Conservation (phyloP, 2,888 invertebrate species). For the Reticulitermes lucifugus region DNA sequence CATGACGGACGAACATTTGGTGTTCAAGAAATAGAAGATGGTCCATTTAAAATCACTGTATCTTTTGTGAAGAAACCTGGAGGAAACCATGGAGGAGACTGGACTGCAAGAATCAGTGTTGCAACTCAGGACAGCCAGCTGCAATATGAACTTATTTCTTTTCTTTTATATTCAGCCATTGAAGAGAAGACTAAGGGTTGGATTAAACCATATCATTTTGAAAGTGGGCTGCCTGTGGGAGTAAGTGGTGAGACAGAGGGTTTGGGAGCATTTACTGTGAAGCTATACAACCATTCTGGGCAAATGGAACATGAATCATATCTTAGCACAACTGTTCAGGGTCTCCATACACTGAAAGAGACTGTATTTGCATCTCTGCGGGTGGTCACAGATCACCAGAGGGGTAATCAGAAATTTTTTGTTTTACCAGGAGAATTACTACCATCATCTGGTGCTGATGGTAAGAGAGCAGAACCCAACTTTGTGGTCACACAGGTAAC, state of each 20-base stretch:
- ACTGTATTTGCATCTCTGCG: conserved; percentile 78
- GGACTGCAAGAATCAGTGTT: conserved; percentile 87
- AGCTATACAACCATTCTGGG: conserved; percentile 65
- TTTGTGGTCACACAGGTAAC: conserved; percentile 80
- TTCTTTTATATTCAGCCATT: conserved; percentile 86
- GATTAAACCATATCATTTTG: conserved; percentile 64
- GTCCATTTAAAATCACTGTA: conserved; percentile 80
- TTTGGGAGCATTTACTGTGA: conserved; percentile 80
- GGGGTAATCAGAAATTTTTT: conserved; percentile 66
- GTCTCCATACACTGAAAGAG: conserved; percentile 79
- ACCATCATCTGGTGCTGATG: conserved; percentile 59
- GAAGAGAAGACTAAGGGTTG: conserved; percentile 76
- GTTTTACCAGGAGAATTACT: conserved; percentile 73
- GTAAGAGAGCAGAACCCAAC: conserved; percentile 68
- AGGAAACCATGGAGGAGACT: conserved; percentile 89
- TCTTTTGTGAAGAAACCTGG: conserved; percentile 89
- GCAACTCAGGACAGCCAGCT: conserved; percentile 59
- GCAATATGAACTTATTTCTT: conserved; percentile 68
- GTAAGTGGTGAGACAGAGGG: conserved; percentile 82
- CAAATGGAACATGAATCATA: conserved; percentile 76
- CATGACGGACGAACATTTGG: conserved; percentile 96
- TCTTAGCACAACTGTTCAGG: conserved; percentile 77
- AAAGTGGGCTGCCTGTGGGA: conserved; percentile 68
- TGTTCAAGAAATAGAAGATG: conserved; percentile 87
- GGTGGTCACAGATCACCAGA: conserved; percentile 67